Conservation (phyloP, 2,113 vertebrate species). For the Copsychus sechellarum region DNA sequence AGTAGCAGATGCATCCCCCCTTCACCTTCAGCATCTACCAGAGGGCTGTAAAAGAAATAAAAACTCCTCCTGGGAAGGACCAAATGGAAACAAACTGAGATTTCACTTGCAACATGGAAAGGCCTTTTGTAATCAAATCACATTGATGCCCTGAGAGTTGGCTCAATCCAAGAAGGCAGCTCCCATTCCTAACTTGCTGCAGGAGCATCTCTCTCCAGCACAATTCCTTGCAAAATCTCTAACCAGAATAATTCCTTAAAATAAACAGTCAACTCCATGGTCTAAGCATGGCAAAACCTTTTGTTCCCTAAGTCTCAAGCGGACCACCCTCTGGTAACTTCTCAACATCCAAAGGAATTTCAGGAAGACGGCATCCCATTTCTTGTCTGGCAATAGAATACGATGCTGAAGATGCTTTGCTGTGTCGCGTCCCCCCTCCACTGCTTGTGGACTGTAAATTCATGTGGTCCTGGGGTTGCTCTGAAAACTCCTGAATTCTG, state of each 20-base stretch:
- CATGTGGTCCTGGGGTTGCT: accelerated
- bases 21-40: neutral
- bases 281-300: neutral
- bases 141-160: neutral
- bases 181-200: neutral
- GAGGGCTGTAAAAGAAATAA: neutral
- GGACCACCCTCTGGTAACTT: neutral
- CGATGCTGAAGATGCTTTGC: neutral
- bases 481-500: neutral
- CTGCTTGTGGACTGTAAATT: neutral
- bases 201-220: neutral
- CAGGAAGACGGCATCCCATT: neutral
- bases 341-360: neutral
- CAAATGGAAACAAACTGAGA: neutral
- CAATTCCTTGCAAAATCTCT: neutral
- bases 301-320: neutral
- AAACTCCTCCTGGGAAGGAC: neutral
- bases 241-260: neutral
- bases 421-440: accelerated
- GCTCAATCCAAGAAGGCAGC: too few species aligned
- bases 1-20: neutral
- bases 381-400: accelerated
- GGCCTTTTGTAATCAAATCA: neutral
- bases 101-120: neutral
- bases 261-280: too few species aligned